Conservation (phyloP, 1,140 invertebrate genomes). For the Aporrectodea caliginosa region DNA sequence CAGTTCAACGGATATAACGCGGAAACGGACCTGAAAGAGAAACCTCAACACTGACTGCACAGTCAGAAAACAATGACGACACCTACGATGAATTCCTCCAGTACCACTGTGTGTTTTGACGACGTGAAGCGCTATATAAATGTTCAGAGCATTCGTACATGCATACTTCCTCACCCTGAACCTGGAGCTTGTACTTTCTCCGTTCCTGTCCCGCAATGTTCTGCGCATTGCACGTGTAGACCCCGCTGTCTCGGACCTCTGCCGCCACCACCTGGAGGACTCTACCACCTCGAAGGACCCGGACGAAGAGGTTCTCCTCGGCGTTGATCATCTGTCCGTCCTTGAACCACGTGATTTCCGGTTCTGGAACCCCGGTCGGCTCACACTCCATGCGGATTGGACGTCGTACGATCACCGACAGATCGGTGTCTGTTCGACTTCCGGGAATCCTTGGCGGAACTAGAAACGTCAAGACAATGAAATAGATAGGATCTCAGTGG, state of each 20-base stretch:
- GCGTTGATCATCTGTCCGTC: constrained; percentile 30
- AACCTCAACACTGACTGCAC: too few relatives aligned
- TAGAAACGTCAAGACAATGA: background rate
- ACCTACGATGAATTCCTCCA: too few relatives aligned
- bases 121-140: too few relatives aligned
- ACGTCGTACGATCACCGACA: constrained; percentile 2
- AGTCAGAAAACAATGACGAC: too few relatives aligned
- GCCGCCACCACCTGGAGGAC: constrained; percentile 31
- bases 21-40: too few relatives aligned
- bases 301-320: background rate
- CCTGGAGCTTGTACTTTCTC: constrained; percentile 56
- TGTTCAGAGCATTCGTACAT: too few relatives aligned
- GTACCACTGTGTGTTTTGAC: too few relatives aligned
- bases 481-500: too few relatives aligned
- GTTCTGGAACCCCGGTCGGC: constrained; percentile 52
- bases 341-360: constrained; percentile 56
- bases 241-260: constrained; percentile 37
- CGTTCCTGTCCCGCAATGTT: constrained; percentile 58
- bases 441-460: constrained; percentile 26
- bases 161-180: constrained; percentile 59
- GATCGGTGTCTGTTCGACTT: background rate
- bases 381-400: constrained; percentile 24
- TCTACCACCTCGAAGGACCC: constrained; percentile 14
- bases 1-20: too few relatives aligned
- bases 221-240: constrained; percentile 58